Evolutionary conservation across 1,140 invertebrate species (phyloP).

Genomic region (Trypoxylus dichotomus): DNA sequence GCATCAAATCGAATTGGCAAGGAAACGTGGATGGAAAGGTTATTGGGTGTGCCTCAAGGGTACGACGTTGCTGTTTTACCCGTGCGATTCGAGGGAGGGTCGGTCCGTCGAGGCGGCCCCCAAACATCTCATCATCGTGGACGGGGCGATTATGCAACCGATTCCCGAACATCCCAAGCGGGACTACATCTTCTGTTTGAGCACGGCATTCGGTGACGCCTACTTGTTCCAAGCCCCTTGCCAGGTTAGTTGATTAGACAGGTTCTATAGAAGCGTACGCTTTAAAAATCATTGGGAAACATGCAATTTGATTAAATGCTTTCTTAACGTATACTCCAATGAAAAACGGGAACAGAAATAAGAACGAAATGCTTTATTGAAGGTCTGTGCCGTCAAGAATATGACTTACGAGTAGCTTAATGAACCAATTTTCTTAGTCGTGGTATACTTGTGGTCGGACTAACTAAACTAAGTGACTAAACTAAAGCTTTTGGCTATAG

Average conservation of each 20-base stretch:
- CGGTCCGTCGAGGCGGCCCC: slow-evolving; percentile 88
- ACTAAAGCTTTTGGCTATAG: too few relatives aligned
- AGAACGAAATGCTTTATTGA: too few relatives aligned
- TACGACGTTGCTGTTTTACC: slow-evolving; percentile 94
- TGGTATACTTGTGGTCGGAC: too few relatives aligned
- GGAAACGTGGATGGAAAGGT: slow-evolving; percentile 95
- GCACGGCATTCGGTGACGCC: slow-evolving; percentile 96
- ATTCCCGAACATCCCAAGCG: slow-evolving; percentile 97
- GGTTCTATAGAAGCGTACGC: neutral
- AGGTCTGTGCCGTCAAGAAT: too few relatives aligned
- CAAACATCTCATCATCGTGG: slow-evolving; percentile 94
- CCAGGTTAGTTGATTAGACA: slow-evolving; percentile 65
- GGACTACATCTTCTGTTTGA: slow-evolving; percentile 97
- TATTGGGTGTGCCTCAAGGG: slow-evolving; percentile 98
- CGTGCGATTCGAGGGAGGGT: slow-evolving; percentile 90
- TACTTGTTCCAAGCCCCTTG: slow-evolving; percentile 93
- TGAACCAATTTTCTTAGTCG: too few relatives aligned
- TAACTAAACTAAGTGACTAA: too few relatives aligned
- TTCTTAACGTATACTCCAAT: too few relatives aligned
- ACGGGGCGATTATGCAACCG: slow-evolving; percentile 96
- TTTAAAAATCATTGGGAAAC: neutral
- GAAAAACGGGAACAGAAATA: too few relatives aligned
- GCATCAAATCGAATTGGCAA: slow-evolving; percentile 92
- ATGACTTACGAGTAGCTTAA: too few relatives aligned
- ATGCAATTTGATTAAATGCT: too few relatives aligned